phyloP scores from a whole-genome alignment of 2,888 invertebrate genomes.

The Spatulosminthurus flaviceps region DNA sequence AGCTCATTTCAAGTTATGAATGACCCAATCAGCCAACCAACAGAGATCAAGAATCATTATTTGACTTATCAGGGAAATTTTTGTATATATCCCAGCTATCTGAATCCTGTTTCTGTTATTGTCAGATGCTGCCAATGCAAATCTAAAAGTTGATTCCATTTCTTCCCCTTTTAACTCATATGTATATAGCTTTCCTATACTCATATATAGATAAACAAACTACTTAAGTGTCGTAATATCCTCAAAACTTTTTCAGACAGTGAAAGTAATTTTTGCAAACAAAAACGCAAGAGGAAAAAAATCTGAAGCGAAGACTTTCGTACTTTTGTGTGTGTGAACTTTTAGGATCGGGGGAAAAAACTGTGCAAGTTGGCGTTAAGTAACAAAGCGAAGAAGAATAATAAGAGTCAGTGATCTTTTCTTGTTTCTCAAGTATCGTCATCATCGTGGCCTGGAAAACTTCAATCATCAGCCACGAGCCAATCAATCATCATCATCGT shows the following conservation, averaged over 20 bases:
- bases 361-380: neutral
- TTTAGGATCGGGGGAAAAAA: neutral
- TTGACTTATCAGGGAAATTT: neutral
- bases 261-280: slow-evolving; percentile 12
- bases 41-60: neutral
- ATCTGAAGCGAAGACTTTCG: neutral
- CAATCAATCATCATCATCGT: slow-evolving; percentile 46
- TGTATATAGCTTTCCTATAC: too few relatives aligned
- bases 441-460: slow-evolving; percentile 27
- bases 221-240: neutral
- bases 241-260: neutral
- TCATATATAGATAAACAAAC: too few relatives aligned
- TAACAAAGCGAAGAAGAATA: slow-evolving; percentile 18
- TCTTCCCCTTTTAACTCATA: neutral
- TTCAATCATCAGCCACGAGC: slow-evolving; percentile 44
- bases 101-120: slow-evolving; percentile 15
- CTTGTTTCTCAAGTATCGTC: slow-evolving; percentile 13
- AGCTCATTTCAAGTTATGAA: neutral
- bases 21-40: neutral
- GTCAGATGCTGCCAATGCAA: neutral
- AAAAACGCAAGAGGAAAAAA: slow-evolving; percentile 7
- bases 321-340: slow-evolving; percentile 13
- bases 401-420: slow-evolving; percentile 18
- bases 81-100: neutral
- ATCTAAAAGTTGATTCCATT: neutral